Evolutionary conservation across 2,113 vertebrate species (phyloP), one percentile per base, ranked within the genome.

Genomic region (Callionymus lyra): DNA sequence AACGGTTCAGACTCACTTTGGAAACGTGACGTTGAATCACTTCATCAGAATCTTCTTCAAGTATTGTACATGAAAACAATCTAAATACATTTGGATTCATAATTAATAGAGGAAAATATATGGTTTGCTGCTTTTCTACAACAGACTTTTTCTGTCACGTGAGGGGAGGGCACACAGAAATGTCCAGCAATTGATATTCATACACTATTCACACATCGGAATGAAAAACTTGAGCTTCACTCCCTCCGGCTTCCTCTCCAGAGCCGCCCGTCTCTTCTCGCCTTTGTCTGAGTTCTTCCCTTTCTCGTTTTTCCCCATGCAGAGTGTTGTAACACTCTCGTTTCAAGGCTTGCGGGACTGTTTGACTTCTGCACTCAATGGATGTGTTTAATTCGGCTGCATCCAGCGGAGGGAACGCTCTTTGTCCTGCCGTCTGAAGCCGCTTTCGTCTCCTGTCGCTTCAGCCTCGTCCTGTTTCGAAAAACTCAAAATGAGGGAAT

Each of bases 121-220:
- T 8, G 8, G 21, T 4, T 5, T 27, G 21, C 8, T 4, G 21
- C 4, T 27, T 27, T 10, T 17, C 11, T 16, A 6, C 6, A 1
- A 18, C 9, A 2, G 16, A 5, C 4, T 4, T 11, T 3, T 10
- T 3, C 16, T 6, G 38, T 16, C 12, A 38, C 6, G 6, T 8
- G 10, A 18, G 38, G 3, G 18, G 6, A 17, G n/a, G 17, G 8
- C 12, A 12, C 17, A 27, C 21, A 16, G 16, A 59, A 59, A 60
- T 63, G 52, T 47, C 47, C 35, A 50, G 58, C 46, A 58, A 72
- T 69, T 72, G 36, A 62, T 63, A 70, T 76, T 72, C 52, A 68
- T 60, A 73, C 59, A 38, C 44, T 47, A 68, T 70, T 68, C 42
- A 50, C 35, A 49, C 45, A 64, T 49, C n/a, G 21, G 8, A 67